Base-by-base conservation (phyloP, 2,888 invertebrate species). In the Ochropleura plecta region DNA sequence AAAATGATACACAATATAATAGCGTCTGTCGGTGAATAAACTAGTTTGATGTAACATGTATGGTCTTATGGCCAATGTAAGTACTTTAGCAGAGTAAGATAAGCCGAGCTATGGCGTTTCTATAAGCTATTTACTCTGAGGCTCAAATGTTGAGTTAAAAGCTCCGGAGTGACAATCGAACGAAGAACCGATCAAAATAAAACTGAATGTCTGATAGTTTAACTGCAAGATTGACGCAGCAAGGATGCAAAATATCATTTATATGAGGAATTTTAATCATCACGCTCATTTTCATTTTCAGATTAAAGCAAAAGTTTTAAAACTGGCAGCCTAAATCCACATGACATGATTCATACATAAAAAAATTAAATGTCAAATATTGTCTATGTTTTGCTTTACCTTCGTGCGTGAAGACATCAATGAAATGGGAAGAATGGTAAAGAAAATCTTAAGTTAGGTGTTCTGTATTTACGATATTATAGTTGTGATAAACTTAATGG, bases 401-500 rank as follows among this genome's bases (percentile, higher is more conserved):
- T 86, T 90, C 87, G 88, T 86, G 88, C 87, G 77, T 88, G 88
- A 87, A 88, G 90, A 89, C 89, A 89, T 91, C 89, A 89, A 89
- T 90, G 91, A 92, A 92, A 92, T 93, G 91, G 91, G 78, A 89
- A 90, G 90, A 93, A 91, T 88, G 90, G 91, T 90, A 88, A 90
- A 87, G 86, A 90, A 89, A 89, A 88, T 83, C 89, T 86, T 82
- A 92, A 92, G 92, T 91, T 94, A 92, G 86, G 89, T 90, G 92
- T 92, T 91, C 88, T 89, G 82, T 88, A 88, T 88, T 86, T 88
- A 88, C 88, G 86, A 88, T 87, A 88, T 88, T 90, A 90, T 86
- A 85, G 82, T 87, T 84, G 87, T 88, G 90, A 86, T 88, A 90
- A 92, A 92, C 90, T 94, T 94, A 94, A 94, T 94, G 93, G 93